phyloP scores from a whole-genome alignment of 2,797 vertebrate species.

The Arctocebus calabarensis region DNA sequence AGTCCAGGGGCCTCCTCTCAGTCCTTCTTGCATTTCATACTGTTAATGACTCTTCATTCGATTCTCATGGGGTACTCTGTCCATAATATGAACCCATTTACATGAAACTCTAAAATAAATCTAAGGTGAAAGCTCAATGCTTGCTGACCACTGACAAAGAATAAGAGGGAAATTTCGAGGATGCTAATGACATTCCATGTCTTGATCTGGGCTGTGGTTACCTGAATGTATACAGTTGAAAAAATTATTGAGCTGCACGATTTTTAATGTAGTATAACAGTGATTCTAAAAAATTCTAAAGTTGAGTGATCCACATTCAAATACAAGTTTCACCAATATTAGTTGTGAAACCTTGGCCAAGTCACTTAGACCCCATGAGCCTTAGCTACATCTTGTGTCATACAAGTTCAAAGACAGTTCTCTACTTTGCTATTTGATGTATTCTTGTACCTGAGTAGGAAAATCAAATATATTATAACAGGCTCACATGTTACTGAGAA shows the following conservation, averaged over 20 bases:
- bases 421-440: background rate
- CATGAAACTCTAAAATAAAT: background rate
- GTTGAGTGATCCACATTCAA: background rate
- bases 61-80: background rate
- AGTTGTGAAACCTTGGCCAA: background rate
- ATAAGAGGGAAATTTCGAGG: background rate
- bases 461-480: conserved; percentile 21
- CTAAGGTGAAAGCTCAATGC: background rate
- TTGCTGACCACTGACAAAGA: background rate
- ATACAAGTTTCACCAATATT: conserved; percentile 7
- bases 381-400: background rate
- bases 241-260: background rate
- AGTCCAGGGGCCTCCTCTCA: background rate
- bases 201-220: background rate
- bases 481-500: background rate
- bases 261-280: background rate
- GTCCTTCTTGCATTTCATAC: background rate
- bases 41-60: background rate
- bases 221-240: background rate
- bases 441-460: background rate
- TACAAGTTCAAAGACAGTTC: background rate
- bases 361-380: background rate
- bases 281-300: background rate
- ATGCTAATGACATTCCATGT: background rate
- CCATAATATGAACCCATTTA: conserved; percentile 1